These are phyloP conservation scores for Euura lappo DNA, from an alignment of 1,140 invertebrate genomes.

Conservation along the genomic window DNA sequence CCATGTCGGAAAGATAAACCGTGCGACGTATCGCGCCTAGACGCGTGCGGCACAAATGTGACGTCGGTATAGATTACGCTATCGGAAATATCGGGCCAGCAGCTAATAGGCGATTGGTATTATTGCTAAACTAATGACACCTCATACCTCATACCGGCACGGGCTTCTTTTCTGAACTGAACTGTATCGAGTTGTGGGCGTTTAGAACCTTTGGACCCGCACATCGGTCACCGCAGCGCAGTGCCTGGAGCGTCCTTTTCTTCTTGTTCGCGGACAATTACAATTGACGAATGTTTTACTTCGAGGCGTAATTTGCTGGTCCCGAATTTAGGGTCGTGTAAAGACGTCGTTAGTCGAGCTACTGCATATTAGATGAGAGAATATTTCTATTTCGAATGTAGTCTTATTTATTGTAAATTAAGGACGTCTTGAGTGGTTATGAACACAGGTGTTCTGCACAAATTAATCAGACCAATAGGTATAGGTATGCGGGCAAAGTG, in stretches of 20 bases:
- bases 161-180: too few relatives aligned
- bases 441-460: conserved; percentile 3
- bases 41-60: not conserved
- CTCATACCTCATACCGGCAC: not conserved
- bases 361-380: not conserved
- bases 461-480: not conserved
- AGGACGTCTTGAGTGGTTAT: not conserved
- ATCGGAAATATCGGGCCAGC: not conserved
- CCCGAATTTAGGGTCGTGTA: not conserved
- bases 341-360: not conserved
- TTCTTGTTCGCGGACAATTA: not conserved
- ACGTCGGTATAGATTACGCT: not conserved
- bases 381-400: not conserved
- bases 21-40: not conserved
- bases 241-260: too few relatives aligned
- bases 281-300: not conserved
- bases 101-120: not conserved
- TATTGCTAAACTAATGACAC: not conserved
- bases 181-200: too few relatives aligned
- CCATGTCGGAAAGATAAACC: too few relatives aligned
- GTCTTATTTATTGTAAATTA: not conserved
- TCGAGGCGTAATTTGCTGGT: not conserved
- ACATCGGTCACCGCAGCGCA: too few relatives aligned
- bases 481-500: not conserved
- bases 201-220: too few relatives aligned